Conservation (phyloP, 2,888 invertebrate species). For the Rhopalosiphum nymphaeae region DNA sequence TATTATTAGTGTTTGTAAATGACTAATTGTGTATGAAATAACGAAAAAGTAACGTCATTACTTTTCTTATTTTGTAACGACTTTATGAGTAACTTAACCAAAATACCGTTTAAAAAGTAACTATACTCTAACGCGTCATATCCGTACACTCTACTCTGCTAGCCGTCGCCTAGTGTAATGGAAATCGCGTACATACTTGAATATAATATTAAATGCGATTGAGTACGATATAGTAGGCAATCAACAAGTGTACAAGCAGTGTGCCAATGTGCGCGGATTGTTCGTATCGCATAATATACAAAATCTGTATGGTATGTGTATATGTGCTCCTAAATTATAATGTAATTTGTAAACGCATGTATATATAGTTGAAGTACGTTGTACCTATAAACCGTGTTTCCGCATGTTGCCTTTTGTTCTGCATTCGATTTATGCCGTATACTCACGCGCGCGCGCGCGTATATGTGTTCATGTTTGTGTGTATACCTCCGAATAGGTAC, state of each 20-base stretch:
- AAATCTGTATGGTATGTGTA: background rate
- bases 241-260: background rate
- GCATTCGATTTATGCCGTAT: background rate
- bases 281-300: background rate
- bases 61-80: background rate
- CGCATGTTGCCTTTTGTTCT: background rate
- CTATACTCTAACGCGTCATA: background rate
- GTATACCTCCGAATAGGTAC: background rate
- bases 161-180: background rate
- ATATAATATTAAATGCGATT: background rate
- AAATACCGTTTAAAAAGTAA: background rate
- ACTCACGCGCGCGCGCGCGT: background rate
- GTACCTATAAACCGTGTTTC: conserved; percentile 9
- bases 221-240: background rate
- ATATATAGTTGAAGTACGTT: background rate
- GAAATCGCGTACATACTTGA: background rate
- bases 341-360: background rate
- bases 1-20: background rate
- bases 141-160: background rate
- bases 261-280: background rate
- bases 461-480: no score
- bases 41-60: background rate
- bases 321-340: background rate
- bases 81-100: background rate
- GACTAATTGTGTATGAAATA: background rate